Percentiles rank a stretch among this genome's conserved stretches.
phyloP scores from a whole-genome alignment of 2,888 invertebrate genomes.

The Ceratothoa steindachneri region DNA sequence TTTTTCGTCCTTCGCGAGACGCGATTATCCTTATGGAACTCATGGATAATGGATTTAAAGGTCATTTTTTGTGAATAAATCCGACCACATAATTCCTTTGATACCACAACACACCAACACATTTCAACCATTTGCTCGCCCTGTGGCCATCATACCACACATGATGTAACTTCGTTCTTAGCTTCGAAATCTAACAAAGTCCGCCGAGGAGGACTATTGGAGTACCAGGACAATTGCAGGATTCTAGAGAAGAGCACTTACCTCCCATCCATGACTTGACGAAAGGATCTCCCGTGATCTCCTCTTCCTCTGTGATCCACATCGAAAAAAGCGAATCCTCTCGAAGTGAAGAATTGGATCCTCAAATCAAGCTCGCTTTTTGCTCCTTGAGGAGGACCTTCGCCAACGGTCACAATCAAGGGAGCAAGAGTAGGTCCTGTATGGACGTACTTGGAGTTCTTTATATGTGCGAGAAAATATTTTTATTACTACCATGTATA shows the following conservation, averaged over 20 bases:
- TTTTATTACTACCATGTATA: too few species aligned
- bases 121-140: too few species aligned
- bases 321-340: conserved; percentile 43
- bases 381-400: conserved; percentile 30
- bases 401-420: conserved; percentile 33
- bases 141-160: too few species aligned
- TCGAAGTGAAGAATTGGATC: conserved; percentile 44
- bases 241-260: not conserved
- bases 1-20: too few species aligned
- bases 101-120: too few species aligned
- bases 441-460: conserved; percentile 21
- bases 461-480: not conserved
- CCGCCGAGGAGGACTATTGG: too few species aligned
- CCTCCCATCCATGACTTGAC: conserved; percentile 35
- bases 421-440: conserved; percentile 21
- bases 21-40: too few species aligned
- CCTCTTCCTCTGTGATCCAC: conserved; percentile 44
- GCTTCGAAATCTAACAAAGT: too few species aligned
- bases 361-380: conserved; percentile 17
- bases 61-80: too few species aligned
- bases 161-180: too few species aligned
- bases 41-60: too few species aligned
- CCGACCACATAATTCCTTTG: too few species aligned
- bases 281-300: conserved; percentile 39
- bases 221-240: not conserved